A percentile compares a stretch with the other conserved stretches of the same genome.
Evolutionary conservation across 1,140 invertebrate genomes (phyloP).

Genomic region (Scaptomyza pallida): DNA sequence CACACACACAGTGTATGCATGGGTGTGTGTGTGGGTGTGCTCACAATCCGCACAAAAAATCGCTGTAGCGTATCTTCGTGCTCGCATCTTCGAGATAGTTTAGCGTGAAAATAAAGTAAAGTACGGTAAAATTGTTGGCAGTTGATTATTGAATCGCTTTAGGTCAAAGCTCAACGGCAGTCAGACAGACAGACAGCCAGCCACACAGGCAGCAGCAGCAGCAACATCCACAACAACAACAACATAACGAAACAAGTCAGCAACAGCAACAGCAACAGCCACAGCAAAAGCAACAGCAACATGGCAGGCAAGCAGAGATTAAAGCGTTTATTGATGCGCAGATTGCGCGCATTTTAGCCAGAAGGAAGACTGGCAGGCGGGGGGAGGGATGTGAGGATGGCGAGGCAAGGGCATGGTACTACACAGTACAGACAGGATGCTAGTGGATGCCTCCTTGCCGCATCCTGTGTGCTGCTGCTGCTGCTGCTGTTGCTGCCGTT

Average conservation of each 20-base stretch:
- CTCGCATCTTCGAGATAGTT: conserved; percentile 83
- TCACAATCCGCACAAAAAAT: conserved; percentile 79
- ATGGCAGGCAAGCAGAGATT: conserved; percentile 74
- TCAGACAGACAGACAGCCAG: conserved; percentile 33
- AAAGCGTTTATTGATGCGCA: conserved; percentile 83
- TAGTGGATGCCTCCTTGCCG: conserved; percentile 40
- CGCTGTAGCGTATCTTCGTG: conserved; percentile 80
- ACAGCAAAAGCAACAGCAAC: conserved; percentile 44
- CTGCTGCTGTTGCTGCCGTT: conserved; percentile 8
- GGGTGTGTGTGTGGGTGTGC: conserved; percentile 55
- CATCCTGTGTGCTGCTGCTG: conserved; percentile 7
- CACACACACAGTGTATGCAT: background rate
- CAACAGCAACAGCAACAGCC: conserved; percentile 61
- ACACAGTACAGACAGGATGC: conserved; percentile 35
- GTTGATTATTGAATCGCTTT: conserved; percentile 83
- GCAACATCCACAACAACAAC: conserved; percentile 32
- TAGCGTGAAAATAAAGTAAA: conserved; percentile 83
- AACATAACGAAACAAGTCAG: conserved; percentile 61
- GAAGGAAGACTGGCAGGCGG: conserved; percentile 61
- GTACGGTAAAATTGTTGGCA: conserved; percentile 83
- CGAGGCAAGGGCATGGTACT: conserved; percentile 15
- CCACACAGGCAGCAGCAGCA: conserved; percentile 19
- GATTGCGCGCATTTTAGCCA: conserved; percentile 82
- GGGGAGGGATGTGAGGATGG: background rate
- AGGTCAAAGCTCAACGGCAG: conserved; percentile 79